Evolutionary conservation across 2,113 vertebrate genomes (phyloP).

Genomic region (Chiloscyllium plagiosum): DNA sequence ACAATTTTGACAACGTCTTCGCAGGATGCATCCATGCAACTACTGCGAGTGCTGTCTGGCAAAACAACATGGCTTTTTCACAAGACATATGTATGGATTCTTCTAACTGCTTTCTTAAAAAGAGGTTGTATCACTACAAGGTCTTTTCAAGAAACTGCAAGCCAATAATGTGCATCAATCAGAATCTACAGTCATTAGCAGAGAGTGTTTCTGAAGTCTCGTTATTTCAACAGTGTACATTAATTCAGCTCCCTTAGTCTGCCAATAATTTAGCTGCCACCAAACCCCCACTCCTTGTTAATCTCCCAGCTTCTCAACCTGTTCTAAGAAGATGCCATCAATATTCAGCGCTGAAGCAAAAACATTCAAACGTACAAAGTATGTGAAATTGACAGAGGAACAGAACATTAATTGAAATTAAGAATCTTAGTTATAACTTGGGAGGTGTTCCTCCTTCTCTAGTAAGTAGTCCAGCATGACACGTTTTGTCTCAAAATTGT

Average conservation of each 20-base stretch:
- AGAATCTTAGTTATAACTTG: background rate
- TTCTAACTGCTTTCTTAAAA: background rate
- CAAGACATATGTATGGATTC: background rate
- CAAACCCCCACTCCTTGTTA: background rate
- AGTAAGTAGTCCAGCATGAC: background rate
- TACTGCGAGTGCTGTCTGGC: background rate
- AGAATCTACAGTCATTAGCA: background rate
- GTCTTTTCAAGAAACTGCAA: background rate
- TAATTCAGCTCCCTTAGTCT: background rate
- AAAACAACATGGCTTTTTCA: background rate
- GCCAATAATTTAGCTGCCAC: background rate
- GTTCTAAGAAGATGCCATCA: background rate
- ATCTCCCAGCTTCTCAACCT: background rate
- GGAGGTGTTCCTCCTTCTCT: background rate
- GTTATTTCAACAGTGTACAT: background rate
- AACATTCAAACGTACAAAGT: background rate
- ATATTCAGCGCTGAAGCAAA: background rate
- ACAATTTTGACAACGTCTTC: background rate
- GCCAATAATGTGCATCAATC: background rate
- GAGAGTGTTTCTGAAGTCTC: background rate
- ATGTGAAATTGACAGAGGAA: background rate
- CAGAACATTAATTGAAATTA: background rate
- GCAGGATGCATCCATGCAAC: background rate
- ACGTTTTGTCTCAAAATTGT: background rate
- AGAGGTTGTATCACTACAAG: background rate